Conservation (phyloP, 2,797 vertebrate species). For the Tolypeutes matacus region DNA sequence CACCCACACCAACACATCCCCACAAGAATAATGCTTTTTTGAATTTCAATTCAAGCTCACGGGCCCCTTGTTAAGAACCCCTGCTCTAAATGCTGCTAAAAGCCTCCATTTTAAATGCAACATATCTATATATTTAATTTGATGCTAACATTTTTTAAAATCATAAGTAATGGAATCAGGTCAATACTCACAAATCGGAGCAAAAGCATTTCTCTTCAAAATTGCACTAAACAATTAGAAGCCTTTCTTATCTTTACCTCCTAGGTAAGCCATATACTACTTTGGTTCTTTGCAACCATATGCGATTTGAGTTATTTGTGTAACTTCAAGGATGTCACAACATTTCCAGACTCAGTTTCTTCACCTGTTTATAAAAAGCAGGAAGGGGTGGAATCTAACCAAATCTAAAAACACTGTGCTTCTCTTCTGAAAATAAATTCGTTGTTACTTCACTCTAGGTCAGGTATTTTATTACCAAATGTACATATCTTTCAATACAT, state of each 20-base stretch:
- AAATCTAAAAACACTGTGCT: constrained; percentile 32
- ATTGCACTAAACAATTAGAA: constrained; percentile 8
- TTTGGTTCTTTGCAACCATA: background rate
- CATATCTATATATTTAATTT: constrained; percentile 36
- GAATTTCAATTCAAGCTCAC: too few species aligned
- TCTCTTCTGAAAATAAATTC: constrained; percentile 56
- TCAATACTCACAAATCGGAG: constrained; percentile 22
- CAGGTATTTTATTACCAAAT: constrained; percentile 8
- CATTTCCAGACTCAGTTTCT: constrained; percentile 62
- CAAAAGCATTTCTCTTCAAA: constrained; percentile 48
- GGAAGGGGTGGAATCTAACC: background rate
- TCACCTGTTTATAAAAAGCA: constrained; percentile 50
- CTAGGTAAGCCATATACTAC: background rate
- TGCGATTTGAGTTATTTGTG: background rate
- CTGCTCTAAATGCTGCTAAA: constrained; percentile 45
- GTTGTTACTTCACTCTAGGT: background rate
- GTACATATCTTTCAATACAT: background rate
- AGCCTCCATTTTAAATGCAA: constrained; percentile 65
- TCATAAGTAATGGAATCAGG: background rate
- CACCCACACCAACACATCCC: too few species aligned
- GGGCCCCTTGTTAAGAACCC: too few species aligned
- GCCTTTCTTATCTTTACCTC: background rate
- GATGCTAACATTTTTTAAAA: constrained; percentile 56
- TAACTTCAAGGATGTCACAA: constrained; percentile 51
- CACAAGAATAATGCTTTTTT: too few species aligned